phyloP scores from a whole-genome alignment of 2,888 invertebrate species.

The Ditula angustiorana region DNA sequence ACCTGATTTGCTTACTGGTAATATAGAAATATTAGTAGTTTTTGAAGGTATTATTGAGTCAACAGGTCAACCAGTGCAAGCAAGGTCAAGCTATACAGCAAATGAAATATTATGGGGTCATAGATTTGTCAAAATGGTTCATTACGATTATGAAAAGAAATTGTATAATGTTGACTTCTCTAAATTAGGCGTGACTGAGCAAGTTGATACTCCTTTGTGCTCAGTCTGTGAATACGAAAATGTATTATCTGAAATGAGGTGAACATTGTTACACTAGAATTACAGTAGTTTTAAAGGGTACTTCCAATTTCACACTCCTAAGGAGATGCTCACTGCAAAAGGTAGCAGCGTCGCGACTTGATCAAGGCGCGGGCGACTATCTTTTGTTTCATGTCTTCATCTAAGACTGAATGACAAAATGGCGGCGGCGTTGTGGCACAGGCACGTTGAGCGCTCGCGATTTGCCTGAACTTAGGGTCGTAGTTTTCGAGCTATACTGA shows the following conservation, averaged over 20 bases:
- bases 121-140: constrained; percentile 92
- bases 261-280: background rate
- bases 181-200: constrained; percentile 93
- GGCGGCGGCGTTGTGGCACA: too few relatives aligned
- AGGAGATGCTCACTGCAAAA: too few relatives aligned
- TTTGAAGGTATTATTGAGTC: constrained; percentile 96
- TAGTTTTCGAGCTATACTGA: too few relatives aligned
- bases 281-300: background rate
- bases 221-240: constrained; percentile 88
- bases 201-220: constrained; percentile 94
- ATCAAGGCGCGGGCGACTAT: too few relatives aligned
- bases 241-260: constrained; percentile 45
- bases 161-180: constrained; percentile 95
- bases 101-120: constrained; percentile 95
- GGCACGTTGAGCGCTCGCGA: too few relatives aligned
- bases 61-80: constrained; percentile 93
- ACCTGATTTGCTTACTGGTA: constrained; percentile 93
- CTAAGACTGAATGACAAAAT: too few relatives aligned
- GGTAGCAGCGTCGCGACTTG: too few relatives aligned
- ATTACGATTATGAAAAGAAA: constrained; percentile 88
- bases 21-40: constrained; percentile 94
- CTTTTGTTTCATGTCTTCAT: too few relatives aligned
- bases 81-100: constrained; percentile 92
- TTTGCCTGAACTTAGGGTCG: too few relatives aligned
- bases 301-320: too few relatives aligned